Evolutionary conservation across 2,888 invertebrate species (phyloP).

Genomic region (Unio delphinus): DNA sequence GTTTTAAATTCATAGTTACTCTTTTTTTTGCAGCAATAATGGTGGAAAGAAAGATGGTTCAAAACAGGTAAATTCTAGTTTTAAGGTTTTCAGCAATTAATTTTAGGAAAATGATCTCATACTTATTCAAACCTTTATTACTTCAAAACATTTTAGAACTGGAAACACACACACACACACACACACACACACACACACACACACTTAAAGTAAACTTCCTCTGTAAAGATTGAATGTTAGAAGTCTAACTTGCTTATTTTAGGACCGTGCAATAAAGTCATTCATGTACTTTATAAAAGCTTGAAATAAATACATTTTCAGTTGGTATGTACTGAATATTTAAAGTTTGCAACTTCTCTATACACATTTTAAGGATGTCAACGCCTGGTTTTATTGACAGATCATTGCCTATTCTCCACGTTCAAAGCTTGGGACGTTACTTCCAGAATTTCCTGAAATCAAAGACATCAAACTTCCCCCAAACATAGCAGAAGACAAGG

Average conservation of each 20-base stretch:
- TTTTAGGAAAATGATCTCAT: too few species aligned
- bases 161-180: too few species aligned
- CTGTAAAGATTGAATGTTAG: too few species aligned
- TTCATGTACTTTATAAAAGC: too few species aligned
- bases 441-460: slow-evolving; percentile 72
- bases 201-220: too few species aligned
- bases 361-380: too few species aligned
- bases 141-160: too few species aligned
- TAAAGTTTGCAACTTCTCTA: too few species aligned
- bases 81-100: not conserved
- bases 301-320: not conserved
- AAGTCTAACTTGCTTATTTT: too few species aligned
- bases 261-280: too few species aligned
- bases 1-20: not conserved
- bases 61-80: slow-evolving; percentile 54
- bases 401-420: slow-evolving; percentile 65
- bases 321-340: not conserved
- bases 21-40: slow-evolving; percentile 44
- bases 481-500: slow-evolving; percentile 66
- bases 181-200: too few species aligned
- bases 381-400: slow-evolving; percentile 25
- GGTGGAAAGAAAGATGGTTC: slow-evolving; percentile 64
- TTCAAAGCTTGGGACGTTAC: slow-evolving; percentile 69
- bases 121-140: too few species aligned
- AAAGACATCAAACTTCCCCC: slow-evolving; percentile 69